Evolutionary conservation across 2,113 vertebrate genomes (phyloP).

Genomic region (Oophaga pumilio): DNA sequence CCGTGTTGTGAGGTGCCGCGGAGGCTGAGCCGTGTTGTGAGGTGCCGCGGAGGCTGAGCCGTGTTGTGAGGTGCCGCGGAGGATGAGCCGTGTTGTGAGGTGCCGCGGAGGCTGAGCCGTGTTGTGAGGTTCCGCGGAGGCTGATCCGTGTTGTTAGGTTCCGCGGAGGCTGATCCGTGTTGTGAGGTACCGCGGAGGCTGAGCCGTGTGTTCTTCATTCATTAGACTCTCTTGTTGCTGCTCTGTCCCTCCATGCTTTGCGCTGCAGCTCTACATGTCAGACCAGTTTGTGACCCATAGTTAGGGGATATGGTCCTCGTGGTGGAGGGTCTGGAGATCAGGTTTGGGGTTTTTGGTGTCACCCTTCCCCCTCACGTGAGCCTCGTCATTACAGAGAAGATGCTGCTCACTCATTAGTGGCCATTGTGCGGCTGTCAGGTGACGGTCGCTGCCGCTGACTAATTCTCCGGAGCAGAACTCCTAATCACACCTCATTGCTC

Average conservation of each 20-base stretch:
- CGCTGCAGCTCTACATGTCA: neutral
- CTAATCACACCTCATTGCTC: slow-evolving; percentile 7
- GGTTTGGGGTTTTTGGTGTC: too few relatives aligned
- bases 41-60: neutral
- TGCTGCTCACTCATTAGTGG: neutral
- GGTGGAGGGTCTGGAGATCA: too few relatives aligned
- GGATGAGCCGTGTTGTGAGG: neutral
- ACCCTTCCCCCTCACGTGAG: too few relatives aligned
- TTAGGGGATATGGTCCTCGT: too few relatives aligned
- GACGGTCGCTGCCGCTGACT: neutral
- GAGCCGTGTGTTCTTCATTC: neutral
- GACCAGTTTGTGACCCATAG: too few relatives aligned
- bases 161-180: neutral
- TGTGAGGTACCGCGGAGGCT: neutral
- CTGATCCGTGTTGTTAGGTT: neutral
- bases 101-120: neutral
- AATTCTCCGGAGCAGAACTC: neutral
- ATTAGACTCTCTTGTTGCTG: neutral
- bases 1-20: neutral
- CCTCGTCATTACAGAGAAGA: neutral
- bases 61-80: neutral
- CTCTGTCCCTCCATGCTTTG: neutral
- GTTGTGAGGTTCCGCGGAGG: neutral
- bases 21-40: neutral
- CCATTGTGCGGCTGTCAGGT: neutral